Conservation (phyloP, 2,888 invertebrate species). For the Cecidostiba fungosa region DNA sequence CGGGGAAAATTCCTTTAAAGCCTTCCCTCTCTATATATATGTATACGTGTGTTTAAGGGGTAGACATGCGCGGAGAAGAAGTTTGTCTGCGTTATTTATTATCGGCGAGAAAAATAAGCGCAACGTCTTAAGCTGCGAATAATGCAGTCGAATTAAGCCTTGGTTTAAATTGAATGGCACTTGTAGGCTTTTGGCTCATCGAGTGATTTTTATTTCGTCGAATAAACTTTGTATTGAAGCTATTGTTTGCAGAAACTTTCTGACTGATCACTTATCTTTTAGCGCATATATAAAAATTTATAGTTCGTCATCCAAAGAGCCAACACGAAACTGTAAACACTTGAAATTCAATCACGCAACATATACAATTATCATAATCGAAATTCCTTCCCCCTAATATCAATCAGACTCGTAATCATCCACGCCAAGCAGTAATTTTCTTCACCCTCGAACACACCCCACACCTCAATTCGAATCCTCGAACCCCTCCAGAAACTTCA, state of each 20-base stretch:
- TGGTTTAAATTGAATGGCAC: conserved; percentile 31
- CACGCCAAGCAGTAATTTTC: not conserved
- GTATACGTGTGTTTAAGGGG: not conserved
- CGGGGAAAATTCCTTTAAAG: conserved; percentile 55
- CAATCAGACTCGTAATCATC: not conserved
- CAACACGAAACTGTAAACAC: too few relatives aligned
- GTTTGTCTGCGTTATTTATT: conserved; percentile 53
- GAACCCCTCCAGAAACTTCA: not conserved
- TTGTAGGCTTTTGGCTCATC: conserved; percentile 8
- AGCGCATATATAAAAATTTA: too few relatives aligned
- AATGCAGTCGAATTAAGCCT: conserved; percentile 56
- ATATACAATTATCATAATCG: too few relatives aligned
- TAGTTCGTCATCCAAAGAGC: too few relatives aligned
- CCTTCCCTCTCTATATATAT: not conserved
- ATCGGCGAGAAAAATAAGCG: conserved; percentile 36
- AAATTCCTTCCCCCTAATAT: not conserved
- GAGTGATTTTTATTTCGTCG: conserved; percentile 5
- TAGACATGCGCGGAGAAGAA: conserved; percentile 23
- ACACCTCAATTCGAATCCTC: not conserved
- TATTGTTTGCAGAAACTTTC: not conserved
- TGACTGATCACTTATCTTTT: too few relatives aligned
- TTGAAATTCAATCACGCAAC: too few relatives aligned
- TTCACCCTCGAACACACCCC: not conserved
- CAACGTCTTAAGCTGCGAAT: conserved; percentile 46
- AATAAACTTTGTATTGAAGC: too few relatives aligned